Evolutionary conservation across 2,888 invertebrate genomes (phyloP).

Genomic region (Drosophila flavopinicola): DNA sequence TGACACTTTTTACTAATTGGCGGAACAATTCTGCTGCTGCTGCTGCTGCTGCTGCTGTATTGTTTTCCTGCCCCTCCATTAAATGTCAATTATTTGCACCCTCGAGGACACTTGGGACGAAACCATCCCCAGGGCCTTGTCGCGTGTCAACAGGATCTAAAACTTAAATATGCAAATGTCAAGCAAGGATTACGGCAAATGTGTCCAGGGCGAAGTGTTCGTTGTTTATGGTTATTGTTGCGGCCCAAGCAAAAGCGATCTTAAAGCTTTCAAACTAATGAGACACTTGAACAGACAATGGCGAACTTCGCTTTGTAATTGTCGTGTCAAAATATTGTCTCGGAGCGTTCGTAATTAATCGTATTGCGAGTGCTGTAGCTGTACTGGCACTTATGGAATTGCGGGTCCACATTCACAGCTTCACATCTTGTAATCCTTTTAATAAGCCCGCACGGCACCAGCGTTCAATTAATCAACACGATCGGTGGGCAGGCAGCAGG

Average conservation of each 20-base stretch:
- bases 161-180: slow-evolving; percentile 64
- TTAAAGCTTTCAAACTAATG: slow-evolving; percentile 67
- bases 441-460: slow-evolving; percentile 75
- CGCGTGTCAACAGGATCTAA: slow-evolving; percentile 64
- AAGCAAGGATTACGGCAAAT: slow-evolving; percentile 52
- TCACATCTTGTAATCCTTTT: slow-evolving; percentile 68
- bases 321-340: slow-evolving; percentile 66
- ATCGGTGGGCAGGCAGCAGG: slow-evolving; percentile 16
- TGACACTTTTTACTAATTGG: slow-evolving; percentile 52
- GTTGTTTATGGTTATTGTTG: slow-evolving; percentile 28
- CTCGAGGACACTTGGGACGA: background rate
- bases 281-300: slow-evolving; percentile 55
- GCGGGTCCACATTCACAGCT: slow-evolving; percentile 35
- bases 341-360: slow-evolving; percentile 68
- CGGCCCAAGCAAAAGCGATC: slow-evolving; percentile 11
- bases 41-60: background rate
- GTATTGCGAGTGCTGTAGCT: slow-evolving; percentile 46
- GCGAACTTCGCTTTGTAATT: slow-evolving; percentile 45
- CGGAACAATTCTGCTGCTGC: slow-evolving; percentile 23
- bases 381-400: slow-evolving; percentile 50
- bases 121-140: too few relatives aligned
- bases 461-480: slow-evolving; percentile 72
- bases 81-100: slow-evolving; percentile 59
- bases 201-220: slow-evolving; percentile 10
- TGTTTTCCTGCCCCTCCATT: slow-evolving; percentile 31